Percentiles rank a stretch among this genome's conserved stretches.
phyloP scores from a whole-genome alignment of 1,140 invertebrate genomes.

The Metopolophium dirhodum region DNA sequence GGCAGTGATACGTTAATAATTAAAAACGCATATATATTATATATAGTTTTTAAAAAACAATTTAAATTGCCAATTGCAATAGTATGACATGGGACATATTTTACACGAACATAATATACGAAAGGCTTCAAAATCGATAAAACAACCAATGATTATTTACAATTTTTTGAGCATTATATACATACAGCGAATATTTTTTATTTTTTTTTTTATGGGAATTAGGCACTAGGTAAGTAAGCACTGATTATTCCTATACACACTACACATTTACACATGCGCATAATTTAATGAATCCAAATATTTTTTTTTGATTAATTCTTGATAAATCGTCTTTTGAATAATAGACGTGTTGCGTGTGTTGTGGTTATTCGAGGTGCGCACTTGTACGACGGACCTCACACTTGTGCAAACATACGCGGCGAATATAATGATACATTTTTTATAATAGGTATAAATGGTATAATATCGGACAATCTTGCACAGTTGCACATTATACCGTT shows the following conservation, averaged over 20 bases:
- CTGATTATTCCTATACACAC: too few species aligned
- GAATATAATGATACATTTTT: background rate
- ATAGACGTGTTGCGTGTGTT: background rate
- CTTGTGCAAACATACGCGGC: background rate
- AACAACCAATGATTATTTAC: too few species aligned
- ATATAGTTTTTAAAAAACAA: background rate
- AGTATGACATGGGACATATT: background rate
- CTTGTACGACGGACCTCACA: too few species aligned
- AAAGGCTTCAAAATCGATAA: background rate
- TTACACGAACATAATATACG: background rate
- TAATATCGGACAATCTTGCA: background rate
- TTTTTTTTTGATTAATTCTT: background rate
- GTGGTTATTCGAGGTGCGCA: background rate
- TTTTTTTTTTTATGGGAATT: background rate
- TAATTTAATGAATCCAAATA: background rate
- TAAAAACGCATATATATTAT: background rate
- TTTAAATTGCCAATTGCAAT: background rate
- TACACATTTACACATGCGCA: background rate
- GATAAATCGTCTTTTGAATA: background rate
- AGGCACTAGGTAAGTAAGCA: background rate
- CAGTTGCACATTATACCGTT: background rate
- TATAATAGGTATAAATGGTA: too few species aligned
- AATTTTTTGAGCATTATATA: background rate
- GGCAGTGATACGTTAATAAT: background rate
- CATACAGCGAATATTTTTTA: background rate